Evolutionary conservation across 2,113 vertebrate species (phyloP).

Genomic region (Galemys pyrenaicus): DNA sequence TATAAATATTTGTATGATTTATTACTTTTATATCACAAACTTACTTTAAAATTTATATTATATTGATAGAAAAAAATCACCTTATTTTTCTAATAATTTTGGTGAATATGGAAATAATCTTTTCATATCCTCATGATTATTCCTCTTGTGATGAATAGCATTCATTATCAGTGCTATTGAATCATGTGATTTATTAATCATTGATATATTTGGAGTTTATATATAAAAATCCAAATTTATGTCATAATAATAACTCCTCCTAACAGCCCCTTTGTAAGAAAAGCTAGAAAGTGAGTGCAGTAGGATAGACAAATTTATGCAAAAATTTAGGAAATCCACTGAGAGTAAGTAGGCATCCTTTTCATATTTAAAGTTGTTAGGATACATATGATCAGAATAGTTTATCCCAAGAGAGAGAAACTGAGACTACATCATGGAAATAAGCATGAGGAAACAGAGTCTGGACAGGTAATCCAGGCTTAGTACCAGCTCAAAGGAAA

Average conservation of each 20-base stretch:
- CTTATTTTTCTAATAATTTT: background rate
- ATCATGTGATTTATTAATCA: slow-evolving; percentile 52
- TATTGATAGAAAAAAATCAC: background rate
- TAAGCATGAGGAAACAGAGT: background rate
- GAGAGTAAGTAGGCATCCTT: background rate
- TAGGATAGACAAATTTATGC: background rate
- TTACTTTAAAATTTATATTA: background rate
- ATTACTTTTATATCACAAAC: too few relatives aligned
- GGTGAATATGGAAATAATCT: background rate
- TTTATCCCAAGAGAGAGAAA: background rate
- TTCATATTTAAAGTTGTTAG: background rate
- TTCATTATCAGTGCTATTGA: too few relatives aligned
- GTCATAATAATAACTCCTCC: slow-evolving; percentile 37
- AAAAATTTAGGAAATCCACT: background rate
- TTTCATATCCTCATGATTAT: background rate
- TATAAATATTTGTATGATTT: background rate
- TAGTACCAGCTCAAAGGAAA: background rate
- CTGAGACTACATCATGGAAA: background rate
- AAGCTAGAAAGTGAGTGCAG: background rate
- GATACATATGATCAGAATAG: background rate
- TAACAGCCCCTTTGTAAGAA: background rate
- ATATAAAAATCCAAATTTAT: slow-evolving; percentile 43
- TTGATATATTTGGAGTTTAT: background rate
- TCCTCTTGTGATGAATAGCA: slow-evolving; percentile 5
- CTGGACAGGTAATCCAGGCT: background rate